Base-by-base conservation (phyloP, 1,140 invertebrate species). In the Drosophila aff. region DNA sequence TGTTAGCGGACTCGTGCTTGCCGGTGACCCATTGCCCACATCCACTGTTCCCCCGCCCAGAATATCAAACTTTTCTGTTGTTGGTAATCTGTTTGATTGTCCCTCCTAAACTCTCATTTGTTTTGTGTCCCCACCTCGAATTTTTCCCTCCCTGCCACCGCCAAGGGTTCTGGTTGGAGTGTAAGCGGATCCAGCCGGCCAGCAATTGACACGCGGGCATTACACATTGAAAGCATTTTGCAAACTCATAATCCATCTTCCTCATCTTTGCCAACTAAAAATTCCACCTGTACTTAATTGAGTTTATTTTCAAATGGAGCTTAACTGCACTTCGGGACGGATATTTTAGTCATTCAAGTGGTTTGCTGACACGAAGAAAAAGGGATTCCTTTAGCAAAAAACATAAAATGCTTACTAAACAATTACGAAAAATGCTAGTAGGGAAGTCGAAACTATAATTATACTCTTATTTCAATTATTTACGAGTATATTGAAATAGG, bases 1-100 rank as follows among this genome's bases (percentile, higher is more conserved):
- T 73, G 68, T 73, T 73, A 47, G 68, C 55, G 69, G 68, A 73
- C 68, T 43, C 69, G 53, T 52, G 44, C 67, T 72, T 71, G 21
- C 69, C 44, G 38, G 52, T 26, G 50, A 41, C 52, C 43, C 65
- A 40, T 23, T 44, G 28, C 40, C 43, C 16, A 55, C 52, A 38
- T 38, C 33, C 52, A 21, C 38, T 0, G 2, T 16, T 52, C 10
- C n/a, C 38, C 38, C 36, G 23, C 40, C 26, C 64, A n/a, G n/a
- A 41, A 67, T 13, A 41, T 46, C 28, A 16, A 60, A 73, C 69
- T 72, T 74, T 72, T 31, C 69, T 26, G 67, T 73, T 59, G 67
- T 73, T 73, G 69, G 46, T 74, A 74, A 73, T 74, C 71, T 61
- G 52, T 61, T 73, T 49, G 71, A 61, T 73, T 74, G 55, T 47